Conservation (phyloP, 2,888 invertebrate species). For the Parascotia fuliginaria region DNA sequence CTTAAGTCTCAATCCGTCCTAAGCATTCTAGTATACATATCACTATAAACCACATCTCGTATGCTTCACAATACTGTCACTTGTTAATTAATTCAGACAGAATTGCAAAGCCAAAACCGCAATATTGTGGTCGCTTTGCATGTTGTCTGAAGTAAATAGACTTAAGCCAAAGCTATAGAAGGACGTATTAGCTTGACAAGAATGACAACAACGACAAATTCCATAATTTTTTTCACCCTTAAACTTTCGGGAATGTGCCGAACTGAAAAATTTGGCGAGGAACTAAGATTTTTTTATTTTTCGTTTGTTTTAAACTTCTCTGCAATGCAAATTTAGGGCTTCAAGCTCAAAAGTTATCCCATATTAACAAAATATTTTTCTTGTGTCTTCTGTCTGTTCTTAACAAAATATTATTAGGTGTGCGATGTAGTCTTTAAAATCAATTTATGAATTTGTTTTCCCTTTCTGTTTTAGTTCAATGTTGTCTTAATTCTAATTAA, state of each 20-base stretch:
- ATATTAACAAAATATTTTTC: conserved; percentile 3
- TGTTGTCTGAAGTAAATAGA: conserved; percentile 18
- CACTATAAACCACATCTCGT: not conserved
- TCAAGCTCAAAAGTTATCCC: not conserved
- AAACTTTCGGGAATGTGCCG: no score
- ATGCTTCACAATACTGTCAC: conserved; percentile 22
- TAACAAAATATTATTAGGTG: conserved; percentile 12
- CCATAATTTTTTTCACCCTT: no score
- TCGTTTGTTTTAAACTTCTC: conserved; percentile 2
- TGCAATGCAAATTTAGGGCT: conserved; percentile 5
- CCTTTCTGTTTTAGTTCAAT: not conserved
- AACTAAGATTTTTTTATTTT: no score
- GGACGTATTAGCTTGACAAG: conserved; percentile 8
- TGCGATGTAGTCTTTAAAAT: conserved; percentile 1
- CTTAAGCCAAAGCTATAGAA: conserved; percentile 10
- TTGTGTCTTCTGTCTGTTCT: not conserved
- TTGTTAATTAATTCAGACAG: conserved; percentile 16
- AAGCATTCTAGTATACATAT: no score
- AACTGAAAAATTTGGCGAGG: no score
- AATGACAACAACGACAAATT: not conserved
- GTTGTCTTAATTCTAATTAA: not conserved
- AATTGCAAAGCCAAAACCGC: conserved; percentile 28
- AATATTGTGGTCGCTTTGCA: conserved; percentile 25
- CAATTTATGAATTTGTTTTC: not conserved
- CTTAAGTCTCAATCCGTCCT: no score